Conservation (phyloP, 2,797 vertebrate species). For the Knipowitschia caucasica region DNA sequence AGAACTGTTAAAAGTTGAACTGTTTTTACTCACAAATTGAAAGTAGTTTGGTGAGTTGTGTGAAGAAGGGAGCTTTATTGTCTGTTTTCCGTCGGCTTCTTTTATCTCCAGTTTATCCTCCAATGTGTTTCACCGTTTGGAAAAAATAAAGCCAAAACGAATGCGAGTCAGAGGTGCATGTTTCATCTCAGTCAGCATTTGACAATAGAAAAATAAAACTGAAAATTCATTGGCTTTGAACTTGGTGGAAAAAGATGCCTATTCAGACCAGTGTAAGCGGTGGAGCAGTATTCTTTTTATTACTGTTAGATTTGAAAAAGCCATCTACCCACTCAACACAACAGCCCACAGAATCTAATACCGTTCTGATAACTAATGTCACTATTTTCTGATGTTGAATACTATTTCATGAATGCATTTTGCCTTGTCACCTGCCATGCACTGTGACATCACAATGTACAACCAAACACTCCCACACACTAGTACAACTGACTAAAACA, state of each 20-base stretch:
- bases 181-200: slow-evolving; percentile 5
- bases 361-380: too few species aligned
- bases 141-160: neutral
- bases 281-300: too few species aligned
- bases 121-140: neutral
- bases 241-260: neutral
- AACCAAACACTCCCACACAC: too few species aligned
- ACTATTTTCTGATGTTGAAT: too few species aligned
- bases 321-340: too few species aligned
- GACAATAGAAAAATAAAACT: neutral
- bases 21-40: neutral
- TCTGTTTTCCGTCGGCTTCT: neutral
- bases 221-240: neutral
- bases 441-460: too few species aligned
- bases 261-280: neutral
- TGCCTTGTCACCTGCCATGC: too few species aligned
- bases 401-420: too few species aligned
- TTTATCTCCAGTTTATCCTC: neutral
- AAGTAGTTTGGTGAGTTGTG: slow-evolving; percentile 1
- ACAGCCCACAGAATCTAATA: too few species aligned
- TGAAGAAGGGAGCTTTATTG: neutral
- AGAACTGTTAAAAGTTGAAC: neutral
- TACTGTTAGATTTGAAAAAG: too few species aligned
- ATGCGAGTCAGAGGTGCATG: slow-evolving; percentile 1
- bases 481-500: too few species aligned